Conservation (phyloP, 2,113 vertebrate species). For the Cnemophilus loriae region DNA sequence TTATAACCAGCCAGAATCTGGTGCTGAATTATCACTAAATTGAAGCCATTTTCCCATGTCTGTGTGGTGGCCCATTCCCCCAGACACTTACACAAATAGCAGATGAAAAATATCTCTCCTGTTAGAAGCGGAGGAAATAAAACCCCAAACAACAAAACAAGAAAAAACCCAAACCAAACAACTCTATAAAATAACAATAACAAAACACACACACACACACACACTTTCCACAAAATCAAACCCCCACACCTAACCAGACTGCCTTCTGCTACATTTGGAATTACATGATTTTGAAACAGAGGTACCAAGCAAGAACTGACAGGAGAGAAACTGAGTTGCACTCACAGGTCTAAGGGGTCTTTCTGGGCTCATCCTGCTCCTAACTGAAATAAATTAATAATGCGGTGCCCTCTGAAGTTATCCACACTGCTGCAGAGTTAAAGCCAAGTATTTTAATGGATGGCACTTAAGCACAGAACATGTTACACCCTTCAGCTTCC, state of each 20-base stretch:
- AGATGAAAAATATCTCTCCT: not conserved
- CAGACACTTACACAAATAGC: not conserved
- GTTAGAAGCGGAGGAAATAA: not conserved
- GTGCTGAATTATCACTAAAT: not conserved
- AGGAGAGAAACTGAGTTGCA: not conserved
- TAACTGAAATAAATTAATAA: not conserved
- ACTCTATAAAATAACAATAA: not conserved
- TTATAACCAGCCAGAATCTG: not conserved
- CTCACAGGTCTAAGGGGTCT: not conserved
- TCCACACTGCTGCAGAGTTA: not conserved
- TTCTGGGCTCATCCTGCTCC: not conserved
- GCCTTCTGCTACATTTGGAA: not conserved
- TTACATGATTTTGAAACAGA: not conserved
- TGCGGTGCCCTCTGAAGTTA: not conserved
- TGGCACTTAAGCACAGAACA: not conserved
- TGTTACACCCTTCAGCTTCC: not conserved
- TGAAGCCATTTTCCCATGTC: not conserved
- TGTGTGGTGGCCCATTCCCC: not conserved
- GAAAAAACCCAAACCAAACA: not conserved
- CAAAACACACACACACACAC: not conserved
- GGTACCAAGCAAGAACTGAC: not conserved
- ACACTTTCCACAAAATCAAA: not conserved
- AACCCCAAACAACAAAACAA: fast-evolving
- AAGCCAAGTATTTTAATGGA: not conserved
- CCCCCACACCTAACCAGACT: no score